These are phyloP conservation scores for Achatina immaculata DNA, from an alignment of 1,140 invertebrate species.

Conservation along the genomic window DNA sequence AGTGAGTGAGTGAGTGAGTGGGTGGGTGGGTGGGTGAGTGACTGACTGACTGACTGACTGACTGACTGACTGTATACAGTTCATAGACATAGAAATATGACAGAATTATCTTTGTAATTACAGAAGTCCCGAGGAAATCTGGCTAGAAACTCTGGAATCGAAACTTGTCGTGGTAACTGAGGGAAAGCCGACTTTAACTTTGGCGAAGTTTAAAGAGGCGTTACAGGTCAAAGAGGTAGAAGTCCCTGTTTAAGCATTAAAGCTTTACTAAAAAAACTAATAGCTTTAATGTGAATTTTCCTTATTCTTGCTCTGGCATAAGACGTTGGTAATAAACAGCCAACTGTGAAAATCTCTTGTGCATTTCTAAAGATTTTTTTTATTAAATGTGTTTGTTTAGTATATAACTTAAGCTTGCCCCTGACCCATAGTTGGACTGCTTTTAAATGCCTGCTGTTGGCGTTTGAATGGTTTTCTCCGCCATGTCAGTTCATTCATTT, in stretches of 20 bases:
- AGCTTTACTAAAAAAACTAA: background rate
- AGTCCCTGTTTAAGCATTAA: background rate
- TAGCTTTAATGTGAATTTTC: background rate
- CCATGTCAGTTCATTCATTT: too few species aligned
- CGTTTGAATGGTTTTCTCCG: too few species aligned
- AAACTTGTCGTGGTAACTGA: background rate
- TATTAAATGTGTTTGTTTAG: too few species aligned
- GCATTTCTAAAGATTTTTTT: background rate
- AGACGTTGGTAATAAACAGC: background rate
- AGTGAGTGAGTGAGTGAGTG: too few species aligned
- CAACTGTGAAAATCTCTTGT: background rate
- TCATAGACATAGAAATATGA: too few species aligned
- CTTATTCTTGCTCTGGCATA: background rate
- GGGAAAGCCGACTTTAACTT: background rate
- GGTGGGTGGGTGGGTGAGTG: too few species aligned
- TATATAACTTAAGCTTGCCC: too few species aligned
- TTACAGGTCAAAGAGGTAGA: constrained; percentile 19
- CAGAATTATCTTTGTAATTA: too few species aligned
- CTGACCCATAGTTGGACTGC: too few species aligned
- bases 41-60: too few species aligned
- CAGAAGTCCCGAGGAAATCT: constrained; percentile 22
- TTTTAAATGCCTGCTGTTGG: too few species aligned
- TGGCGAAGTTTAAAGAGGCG: constrained; percentile 7
- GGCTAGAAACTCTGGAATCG: constrained; percentile 3
- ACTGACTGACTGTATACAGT: too few species aligned